phyloP scores from a whole-genome alignment of 2,113 vertebrate genomes.

The Gracilinanus agilis region DNA sequence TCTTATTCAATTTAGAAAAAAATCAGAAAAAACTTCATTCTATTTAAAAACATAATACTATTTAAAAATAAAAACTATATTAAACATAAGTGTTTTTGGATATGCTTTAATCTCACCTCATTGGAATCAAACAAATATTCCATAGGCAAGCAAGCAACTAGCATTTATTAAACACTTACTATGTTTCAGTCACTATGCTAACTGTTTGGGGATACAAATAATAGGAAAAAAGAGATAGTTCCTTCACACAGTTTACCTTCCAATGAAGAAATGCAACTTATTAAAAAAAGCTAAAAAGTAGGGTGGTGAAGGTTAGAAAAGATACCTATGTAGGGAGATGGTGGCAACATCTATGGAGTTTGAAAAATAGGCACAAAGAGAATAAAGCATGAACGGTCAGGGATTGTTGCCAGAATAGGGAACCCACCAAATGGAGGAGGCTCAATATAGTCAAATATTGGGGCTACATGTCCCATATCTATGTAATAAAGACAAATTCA shows the following conservation, averaged over 20 bases:
- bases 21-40: constrained; percentile 16
- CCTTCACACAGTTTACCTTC: too few relatives aligned
- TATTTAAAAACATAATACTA: constrained; percentile 11
- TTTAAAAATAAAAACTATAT: background rate
- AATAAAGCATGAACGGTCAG: background rate
- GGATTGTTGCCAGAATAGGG: background rate
- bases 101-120: too few relatives aligned
- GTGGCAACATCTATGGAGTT: background rate
- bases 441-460: background rate
- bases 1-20: constrained; percentile 44
- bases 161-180: too few relatives aligned
- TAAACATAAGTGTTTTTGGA: background rate
- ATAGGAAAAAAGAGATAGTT: too few relatives aligned
- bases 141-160: too few relatives aligned
- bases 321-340: background rate
- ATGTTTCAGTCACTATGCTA: too few relatives aligned
- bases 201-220: too few relatives aligned
- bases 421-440: background rate
- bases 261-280: too few relatives aligned
- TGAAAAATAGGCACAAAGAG: background rate
- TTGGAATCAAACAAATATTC: too few relatives aligned
- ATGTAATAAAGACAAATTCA: background rate
- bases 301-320: background rate
- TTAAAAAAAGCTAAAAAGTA: background rate
- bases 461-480: background rate